phyloP scores from a whole-genome alignment of 2,797 vertebrate genomes.

The Halcyon badia region DNA sequence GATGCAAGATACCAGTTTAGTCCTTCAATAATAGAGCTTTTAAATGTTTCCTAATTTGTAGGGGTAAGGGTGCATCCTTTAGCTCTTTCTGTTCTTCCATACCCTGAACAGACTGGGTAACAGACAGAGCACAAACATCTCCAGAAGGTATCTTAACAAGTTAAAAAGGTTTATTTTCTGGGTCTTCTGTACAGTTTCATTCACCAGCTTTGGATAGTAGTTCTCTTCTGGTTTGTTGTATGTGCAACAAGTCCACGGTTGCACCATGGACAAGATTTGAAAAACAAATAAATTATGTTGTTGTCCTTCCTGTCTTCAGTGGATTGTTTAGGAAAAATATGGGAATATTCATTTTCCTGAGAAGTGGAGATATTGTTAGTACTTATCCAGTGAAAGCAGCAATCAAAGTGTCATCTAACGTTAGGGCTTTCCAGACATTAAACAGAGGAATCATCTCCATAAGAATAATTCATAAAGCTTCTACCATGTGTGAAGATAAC shows the following conservation, averaged over 20 bases:
- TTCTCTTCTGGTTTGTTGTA: background rate
- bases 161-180: background rate
- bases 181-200: background rate
- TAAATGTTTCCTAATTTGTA: background rate
- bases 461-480: conserved; percentile 48
- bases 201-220: background rate
- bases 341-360: background rate
- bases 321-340: background rate
- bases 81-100: background rate
- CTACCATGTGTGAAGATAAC: conserved; percentile 40
- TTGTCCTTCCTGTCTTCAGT: background rate
- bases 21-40: background rate
- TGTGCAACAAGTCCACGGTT: background rate
- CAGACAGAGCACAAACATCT: background rate
- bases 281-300: background rate
- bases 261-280: background rate
- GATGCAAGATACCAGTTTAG: background rate
- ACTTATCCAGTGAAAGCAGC: background rate
- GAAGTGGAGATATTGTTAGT: background rate
- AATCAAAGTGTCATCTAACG: conserved; percentile 41
- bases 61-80: background rate
- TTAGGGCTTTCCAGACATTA: conserved; percentile 22
- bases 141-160: background rate
- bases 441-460: conserved; percentile 12
- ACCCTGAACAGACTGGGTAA: background rate